Conservation (phyloP, 2,797 vertebrate genomes). For the Aplochiton taeniatus region DNA sequence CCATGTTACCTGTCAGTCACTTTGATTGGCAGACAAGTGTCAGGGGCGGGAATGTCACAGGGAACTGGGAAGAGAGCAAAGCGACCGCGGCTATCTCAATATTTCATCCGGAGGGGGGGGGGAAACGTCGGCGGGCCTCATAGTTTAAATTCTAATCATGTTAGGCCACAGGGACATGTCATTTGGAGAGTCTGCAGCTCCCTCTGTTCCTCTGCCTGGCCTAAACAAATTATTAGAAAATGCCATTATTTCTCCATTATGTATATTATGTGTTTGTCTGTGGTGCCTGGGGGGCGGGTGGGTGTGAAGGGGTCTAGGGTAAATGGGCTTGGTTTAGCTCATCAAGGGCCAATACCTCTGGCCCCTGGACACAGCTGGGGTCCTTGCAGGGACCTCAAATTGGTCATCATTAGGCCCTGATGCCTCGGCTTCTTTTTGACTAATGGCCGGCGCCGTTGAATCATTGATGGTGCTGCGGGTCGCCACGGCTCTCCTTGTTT, state of each 20-base stretch:
- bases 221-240: slow-evolving; percentile 81
- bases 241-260: slow-evolving; percentile 82
- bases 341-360: slow-evolving; percentile 76
- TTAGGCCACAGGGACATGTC: slow-evolving; percentile 80
- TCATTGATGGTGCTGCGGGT: slow-evolving; percentile 28
- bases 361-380: slow-evolving; percentile 74
- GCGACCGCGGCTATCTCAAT: slow-evolving; percentile 70
- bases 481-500: no score
- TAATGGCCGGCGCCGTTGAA: slow-evolving; percentile 46
- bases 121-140: slow-evolving; percentile 52
- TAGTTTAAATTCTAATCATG: slow-evolving; percentile 80
- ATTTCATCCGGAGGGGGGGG: slow-evolving; percentile 69
- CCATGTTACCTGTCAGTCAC: slow-evolving; percentile 75
- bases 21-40: slow-evolving; percentile 82
- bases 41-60: slow-evolving; percentile 70
- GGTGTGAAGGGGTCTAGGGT: slow-evolving; percentile 53
- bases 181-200: slow-evolving; percentile 58
- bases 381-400: slow-evolving; percentile 67
- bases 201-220: slow-evolving; percentile 50
- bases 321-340: slow-evolving; percentile 74
- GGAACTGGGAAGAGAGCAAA: slow-evolving; percentile 58
- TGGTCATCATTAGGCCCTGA: slow-evolving; percentile 76
- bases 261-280: slow-evolving; percentile 76
- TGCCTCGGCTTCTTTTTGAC: slow-evolving; percentile 62
- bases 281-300: slow-evolving; percentile 44